These are phyloP conservation scores for Diabrotica virgifera DNA, from an alignment of 1,140 invertebrate genomes.

Conservation along the genomic window DNA sequence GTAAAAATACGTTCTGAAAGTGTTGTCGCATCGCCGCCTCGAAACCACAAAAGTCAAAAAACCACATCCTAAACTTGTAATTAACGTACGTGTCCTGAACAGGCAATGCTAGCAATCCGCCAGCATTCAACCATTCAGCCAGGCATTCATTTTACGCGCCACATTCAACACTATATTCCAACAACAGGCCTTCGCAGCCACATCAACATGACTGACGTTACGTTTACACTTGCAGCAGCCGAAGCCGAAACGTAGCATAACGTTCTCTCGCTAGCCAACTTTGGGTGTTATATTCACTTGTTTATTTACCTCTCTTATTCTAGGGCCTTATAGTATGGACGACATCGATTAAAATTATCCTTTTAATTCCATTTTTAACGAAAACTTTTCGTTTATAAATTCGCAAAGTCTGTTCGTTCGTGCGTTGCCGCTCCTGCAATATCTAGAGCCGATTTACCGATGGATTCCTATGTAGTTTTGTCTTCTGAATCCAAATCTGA, in stretches of 20 bases:
- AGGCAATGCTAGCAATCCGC: constrained; percentile 1
- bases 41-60: background rate
- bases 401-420: too few relatives aligned
- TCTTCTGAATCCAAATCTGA: too few relatives aligned
- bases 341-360: too few relatives aligned
- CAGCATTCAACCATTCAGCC: background rate
- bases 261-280: too few relatives aligned
- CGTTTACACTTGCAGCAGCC: background rate
- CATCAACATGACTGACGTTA: background rate
- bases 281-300: too few relatives aligned
- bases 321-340: too few relatives aligned
- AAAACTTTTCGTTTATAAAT: too few relatives aligned
- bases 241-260: background rate
- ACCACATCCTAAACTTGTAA: constrained; percentile 2
- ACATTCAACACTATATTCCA: background rate
- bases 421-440: too few relatives aligned
- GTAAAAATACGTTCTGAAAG: background rate
- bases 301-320: too few relatives aligned
- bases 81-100: background rate
- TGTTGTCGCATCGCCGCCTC: background rate
- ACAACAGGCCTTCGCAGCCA: background rate
- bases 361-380: too few relatives aligned
- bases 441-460: too few relatives aligned
- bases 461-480: too few relatives aligned
- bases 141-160: background rate